phyloP scores from a whole-genome alignment of 2,113 vertebrate species.

The Taurulus bubalis region DNA sequence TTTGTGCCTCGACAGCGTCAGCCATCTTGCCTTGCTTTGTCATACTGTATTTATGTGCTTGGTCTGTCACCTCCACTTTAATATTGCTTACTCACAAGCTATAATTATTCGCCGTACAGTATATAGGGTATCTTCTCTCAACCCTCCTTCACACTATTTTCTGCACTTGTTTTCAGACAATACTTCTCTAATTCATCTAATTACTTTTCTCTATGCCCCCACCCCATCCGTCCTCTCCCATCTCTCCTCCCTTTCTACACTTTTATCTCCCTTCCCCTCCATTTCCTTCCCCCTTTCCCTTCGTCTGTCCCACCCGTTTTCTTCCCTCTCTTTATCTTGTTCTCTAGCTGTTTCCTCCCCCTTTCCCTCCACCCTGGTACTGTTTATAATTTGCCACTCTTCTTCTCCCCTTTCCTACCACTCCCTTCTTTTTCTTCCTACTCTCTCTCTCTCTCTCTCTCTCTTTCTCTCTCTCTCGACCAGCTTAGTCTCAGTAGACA shows the following conservation, averaged over 20 bases:
- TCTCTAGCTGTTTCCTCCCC: slow-evolving; percentile 64
- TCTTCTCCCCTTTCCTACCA: slow-evolving; percentile 38
- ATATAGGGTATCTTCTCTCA: slow-evolving; percentile 4
- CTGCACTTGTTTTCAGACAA: slow-evolving; percentile 7
- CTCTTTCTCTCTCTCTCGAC: background rate
- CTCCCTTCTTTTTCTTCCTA: slow-evolving; percentile 34
- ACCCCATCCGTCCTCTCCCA: background rate
- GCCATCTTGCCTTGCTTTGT: slow-evolving; percentile 69
- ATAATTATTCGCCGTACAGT: slow-evolving; percentile 59
- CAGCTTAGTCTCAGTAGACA: slow-evolving; percentile 48
- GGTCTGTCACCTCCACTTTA: slow-evolving; percentile 61
- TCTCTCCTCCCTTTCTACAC: slow-evolving; percentile 9
- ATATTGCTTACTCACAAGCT: slow-evolving; percentile 61
- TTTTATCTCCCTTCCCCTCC: slow-evolving; percentile 70
- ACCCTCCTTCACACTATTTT: slow-evolving; percentile 8
- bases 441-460: background rate
- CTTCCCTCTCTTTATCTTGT: slow-evolving; percentile 61
- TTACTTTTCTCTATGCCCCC: slow-evolving; percentile 6
- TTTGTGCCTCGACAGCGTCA: slow-evolving; percentile 30
- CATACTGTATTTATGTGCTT: slow-evolving; percentile 44
- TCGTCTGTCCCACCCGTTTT: slow-evolving; percentile 45
- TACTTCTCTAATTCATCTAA: slow-evolving; percentile 13
- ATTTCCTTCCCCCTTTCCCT: slow-evolving; percentile 58
- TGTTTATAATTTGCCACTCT: slow-evolving; percentile 58
- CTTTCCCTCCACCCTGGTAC: slow-evolving; percentile 34